Evolutionary conservation across 2,888 invertebrate species (phyloP), one percentile per base, ranked within the genome.

Genomic region (Enchytraeus crypticus): DNA sequence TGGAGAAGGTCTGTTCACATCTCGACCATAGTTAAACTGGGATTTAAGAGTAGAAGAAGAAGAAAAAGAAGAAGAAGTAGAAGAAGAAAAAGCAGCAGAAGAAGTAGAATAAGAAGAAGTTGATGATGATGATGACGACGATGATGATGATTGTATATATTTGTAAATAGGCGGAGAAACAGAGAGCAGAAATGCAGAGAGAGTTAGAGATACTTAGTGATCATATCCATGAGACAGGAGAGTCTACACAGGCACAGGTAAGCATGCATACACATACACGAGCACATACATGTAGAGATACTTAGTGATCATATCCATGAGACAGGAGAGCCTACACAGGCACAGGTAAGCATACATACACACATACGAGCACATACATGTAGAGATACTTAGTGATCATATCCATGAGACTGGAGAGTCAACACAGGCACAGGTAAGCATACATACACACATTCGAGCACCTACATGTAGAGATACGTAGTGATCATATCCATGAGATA

Each of bases 371-470:
- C 57, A 62, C 29, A 47, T 58, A 59, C 58, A 62, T 33, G 32
- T 62, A 45, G 62, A 62, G 32, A 62, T 62, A 14, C 33, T 62
- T 26, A 62, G 58, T 5, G 62, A 62, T 23, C 62, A 62, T 54
- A 33, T 62, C 23, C 43, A 62, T 38, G 62, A 62, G 8, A 53
- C 62, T 27, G 58, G 62, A n/a, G 62, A 57, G 21, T 32, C 32
- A 27, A 45, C 47, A n/a, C 58, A 62, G 38, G 58, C 53, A n/a
- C 58, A 58, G 58, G 57, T 57, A 26, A 51, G 29, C 29, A 14
- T 49, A 29, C 4, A 14, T 23, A 18, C n/a, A n/a, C 43, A 33
- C 46, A 14, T 58, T 59, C 51, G 45, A 59, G 58, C 57, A 62
- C 29, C 33, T 58, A 59, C 58, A 62, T 33, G 32, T 62, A 45